Percentiles rank a stretch among this genome's conserved stretches.
These are phyloP conservation scores for Tyria jacobaeae DNA, from an alignment of 2,888 invertebrate genomes.

Conservation along the genomic window DNA sequence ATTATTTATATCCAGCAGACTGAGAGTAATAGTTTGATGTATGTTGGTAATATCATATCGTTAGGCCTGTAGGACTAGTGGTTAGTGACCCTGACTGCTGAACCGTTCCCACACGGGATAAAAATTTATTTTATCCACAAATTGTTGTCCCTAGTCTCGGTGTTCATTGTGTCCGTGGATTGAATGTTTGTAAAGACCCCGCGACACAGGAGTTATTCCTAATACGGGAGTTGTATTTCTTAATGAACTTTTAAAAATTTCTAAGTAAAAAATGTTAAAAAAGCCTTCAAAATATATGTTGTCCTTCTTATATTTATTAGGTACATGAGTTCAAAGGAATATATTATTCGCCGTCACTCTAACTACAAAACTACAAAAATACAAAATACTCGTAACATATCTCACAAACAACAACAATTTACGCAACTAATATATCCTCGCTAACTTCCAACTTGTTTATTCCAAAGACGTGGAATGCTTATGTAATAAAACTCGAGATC, in stretches of 20 bases:
- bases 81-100: too few species aligned
- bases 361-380: constrained; percentile 5
- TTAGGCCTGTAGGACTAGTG: too few species aligned
- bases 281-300: constrained; percentile 1
- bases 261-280: too few species aligned
- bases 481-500: constrained; percentile 1
- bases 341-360: not conserved
- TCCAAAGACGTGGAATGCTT: not conserved
- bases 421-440: constrained; percentile 18
- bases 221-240: too few species aligned
- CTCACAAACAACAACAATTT: constrained; percentile 27
- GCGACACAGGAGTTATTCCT: too few species aligned
- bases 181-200: too few species aligned
- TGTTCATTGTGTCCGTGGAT: too few species aligned
- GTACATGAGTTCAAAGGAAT: not conserved
- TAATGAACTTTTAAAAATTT: too few species aligned
- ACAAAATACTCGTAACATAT: constrained; percentile 3
- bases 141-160: too few species aligned
- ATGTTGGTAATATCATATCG: not conserved
- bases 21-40: not conserved
- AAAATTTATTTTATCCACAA: too few species aligned
- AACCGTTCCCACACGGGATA: too few species aligned
- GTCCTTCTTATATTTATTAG: not conserved
- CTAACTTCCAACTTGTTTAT: constrained; percentile 13
- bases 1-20: not conserved